Evolutionary conservation across 2,113 vertebrate genomes (phyloP).

Genomic region (Dunckerocampus dactyliophorus): DNA sequence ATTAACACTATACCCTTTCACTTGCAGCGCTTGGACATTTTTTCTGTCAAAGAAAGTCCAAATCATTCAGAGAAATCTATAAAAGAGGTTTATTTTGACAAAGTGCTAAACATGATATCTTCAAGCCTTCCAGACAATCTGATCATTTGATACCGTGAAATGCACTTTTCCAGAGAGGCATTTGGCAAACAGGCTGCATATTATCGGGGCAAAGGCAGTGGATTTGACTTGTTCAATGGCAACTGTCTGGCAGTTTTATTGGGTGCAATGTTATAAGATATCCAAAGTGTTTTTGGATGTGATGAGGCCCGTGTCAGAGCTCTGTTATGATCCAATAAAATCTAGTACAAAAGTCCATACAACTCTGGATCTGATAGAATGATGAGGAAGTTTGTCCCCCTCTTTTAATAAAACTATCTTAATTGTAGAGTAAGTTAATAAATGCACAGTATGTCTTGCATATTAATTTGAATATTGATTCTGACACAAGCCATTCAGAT

Average conservation of each 20-base stretch:
- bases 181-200: conserved; percentile 38
- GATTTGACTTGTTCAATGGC: conserved; percentile 35
- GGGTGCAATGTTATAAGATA: conserved; percentile 48
- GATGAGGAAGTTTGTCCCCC: neutral
- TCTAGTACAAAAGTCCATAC: neutral
- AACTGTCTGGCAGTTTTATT: conserved; percentile 51
- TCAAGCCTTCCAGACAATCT: conserved; percentile 31
- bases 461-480: no score
- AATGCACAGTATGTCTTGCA: no score
- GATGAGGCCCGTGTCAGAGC: conserved; percentile 32
- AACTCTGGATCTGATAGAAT: neutral
- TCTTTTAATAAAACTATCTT: no score
- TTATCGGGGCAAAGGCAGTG: conserved; percentile 34
- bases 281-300: conserved; percentile 24
- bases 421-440: no score
- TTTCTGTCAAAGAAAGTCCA: conserved; percentile 29
- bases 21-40: conserved; percentile 23
- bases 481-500: no score
- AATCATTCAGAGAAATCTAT: conserved; percentile 39
- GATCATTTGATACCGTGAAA: conserved; percentile 49
- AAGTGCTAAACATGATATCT: conserved; percentile 30
- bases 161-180: conserved; percentile 31
- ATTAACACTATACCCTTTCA: conserved; percentile 35
- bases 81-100: conserved; percentile 52
- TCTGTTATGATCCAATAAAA: conserved; percentile 27